Percentiles rank a stretch among this genome's conserved stretches.
Conservation (phyloP, 2,113 vertebrate genomes). For the Oostethus manadensis region DNA sequence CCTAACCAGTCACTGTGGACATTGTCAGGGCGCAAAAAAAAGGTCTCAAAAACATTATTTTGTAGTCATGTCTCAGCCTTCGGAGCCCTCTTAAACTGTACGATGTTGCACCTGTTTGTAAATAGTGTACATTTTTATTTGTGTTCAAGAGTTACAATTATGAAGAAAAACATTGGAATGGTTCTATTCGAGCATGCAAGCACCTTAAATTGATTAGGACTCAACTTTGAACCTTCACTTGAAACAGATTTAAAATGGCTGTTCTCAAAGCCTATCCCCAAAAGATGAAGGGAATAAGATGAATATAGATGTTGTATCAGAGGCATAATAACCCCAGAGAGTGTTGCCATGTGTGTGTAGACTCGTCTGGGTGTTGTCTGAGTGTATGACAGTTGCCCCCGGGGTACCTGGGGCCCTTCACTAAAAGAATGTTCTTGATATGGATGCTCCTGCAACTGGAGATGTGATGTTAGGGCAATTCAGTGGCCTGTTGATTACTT, state of each 20-base stretch:
- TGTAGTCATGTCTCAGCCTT: not conserved
- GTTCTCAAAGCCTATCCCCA: slow-evolving; percentile 43
- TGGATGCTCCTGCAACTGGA: slow-evolving; percentile 33
- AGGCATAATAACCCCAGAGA: slow-evolving; percentile 58
- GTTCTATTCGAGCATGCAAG: slow-evolving; percentile 21
- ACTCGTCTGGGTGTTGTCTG: slow-evolving; percentile 52
- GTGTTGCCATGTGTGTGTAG: slow-evolving; percentile 64
- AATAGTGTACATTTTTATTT: not conserved
- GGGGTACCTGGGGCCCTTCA: slow-evolving; percentile 33
- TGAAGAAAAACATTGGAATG: slow-evolving; percentile 5
- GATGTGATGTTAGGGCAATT: slow-evolving; percentile 48
- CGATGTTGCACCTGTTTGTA: not conserved
- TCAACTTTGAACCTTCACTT: slow-evolving; percentile 39
- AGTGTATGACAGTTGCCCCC: slow-evolving; percentile 58
- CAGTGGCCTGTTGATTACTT: slow-evolving; percentile 19
- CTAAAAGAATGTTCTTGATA: slow-evolving; percentile 34
- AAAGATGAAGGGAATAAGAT: slow-evolving; percentile 59
- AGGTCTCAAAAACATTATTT: slow-evolving; percentile 7
- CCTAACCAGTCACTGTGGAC: slow-evolving; percentile 8
- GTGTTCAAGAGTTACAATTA: slow-evolving; percentile 29
- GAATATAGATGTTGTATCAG: slow-evolving; percentile 40
- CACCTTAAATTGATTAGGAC: slow-evolving; percentile 48
- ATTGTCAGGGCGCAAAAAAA: slow-evolving; percentile 13
- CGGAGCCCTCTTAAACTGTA: not conserved
- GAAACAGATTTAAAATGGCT: slow-evolving; percentile 38